Conservation (phyloP, 64 coral and sea anemone genomes). For the Pachyseris speciosa region DNA sequence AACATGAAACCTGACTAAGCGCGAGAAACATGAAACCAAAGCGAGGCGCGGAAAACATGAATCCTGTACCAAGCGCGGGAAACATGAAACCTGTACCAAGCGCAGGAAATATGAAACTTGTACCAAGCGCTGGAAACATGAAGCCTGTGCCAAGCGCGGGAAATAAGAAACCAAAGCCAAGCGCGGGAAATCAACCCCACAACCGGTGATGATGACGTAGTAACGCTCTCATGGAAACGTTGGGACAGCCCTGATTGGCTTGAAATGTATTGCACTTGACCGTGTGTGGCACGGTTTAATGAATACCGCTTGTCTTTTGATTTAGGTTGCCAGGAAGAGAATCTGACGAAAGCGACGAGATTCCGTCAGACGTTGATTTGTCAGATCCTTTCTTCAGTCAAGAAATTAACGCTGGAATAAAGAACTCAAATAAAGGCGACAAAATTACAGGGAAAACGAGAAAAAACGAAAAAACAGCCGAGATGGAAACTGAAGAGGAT, state of each 20-base stretch:
- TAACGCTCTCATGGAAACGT: not conserved
- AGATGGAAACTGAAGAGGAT: slow-evolving; percentile 75
- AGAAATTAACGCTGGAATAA: slow-evolving; percentile 49
- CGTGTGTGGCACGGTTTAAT: too few species aligned
- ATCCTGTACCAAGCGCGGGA: too few species aligned
- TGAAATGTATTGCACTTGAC: too few species aligned
- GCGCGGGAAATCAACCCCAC: not conserved
- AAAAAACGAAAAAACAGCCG: slow-evolving; percentile 40
- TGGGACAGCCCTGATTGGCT: too few species aligned
- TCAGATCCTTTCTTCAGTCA: slow-evolving; percentile 91
- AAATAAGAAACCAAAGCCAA: not conserved
- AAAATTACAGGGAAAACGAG: too few species aligned
- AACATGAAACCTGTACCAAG: too few species aligned
- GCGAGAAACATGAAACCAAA: too few species aligned
- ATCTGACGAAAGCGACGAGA: slow-evolving; percentile 63
- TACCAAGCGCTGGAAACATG: not conserved
- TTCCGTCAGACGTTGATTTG: slow-evolving; percentile 87
- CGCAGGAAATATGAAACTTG: not conserved
- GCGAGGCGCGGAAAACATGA: too few species aligned
- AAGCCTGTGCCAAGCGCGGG: not conserved
- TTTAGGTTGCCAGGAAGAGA: not conserved
- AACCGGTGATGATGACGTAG: too few species aligned
- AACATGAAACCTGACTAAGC: too few species aligned
- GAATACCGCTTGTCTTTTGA: not conserved
- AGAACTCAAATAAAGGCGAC: slow-evolving; percentile 6